phyloP scores from a whole-genome alignment of 2,888 invertebrate species.

The Cyclophora albipunctata region DNA sequence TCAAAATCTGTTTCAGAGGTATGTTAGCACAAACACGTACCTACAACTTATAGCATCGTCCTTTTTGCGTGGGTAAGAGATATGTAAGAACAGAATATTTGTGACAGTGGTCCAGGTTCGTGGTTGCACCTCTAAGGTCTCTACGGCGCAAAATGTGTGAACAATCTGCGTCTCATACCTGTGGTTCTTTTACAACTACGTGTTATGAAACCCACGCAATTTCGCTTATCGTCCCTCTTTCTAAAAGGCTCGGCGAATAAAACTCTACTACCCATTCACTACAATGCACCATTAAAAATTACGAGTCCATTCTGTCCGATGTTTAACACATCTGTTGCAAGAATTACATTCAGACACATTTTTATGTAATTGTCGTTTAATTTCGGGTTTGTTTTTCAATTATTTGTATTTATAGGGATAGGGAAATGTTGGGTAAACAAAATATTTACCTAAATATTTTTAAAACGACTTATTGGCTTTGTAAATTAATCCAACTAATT shows the following conservation, averaged over 20 bases:
- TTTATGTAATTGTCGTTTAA: neutral
- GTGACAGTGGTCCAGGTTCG: too few relatives aligned
- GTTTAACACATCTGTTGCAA: conserved; percentile 4
- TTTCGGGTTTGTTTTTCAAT: neutral
- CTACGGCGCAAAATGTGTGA: conserved; percentile 6
- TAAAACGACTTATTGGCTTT: too few relatives aligned
- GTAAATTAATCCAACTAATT: too few relatives aligned
- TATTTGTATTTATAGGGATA: too few relatives aligned
- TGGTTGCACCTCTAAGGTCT: too few relatives aligned
- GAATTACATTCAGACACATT: conserved; percentile 2
- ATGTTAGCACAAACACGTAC: too few relatives aligned
- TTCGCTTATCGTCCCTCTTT: conserved; percentile 33
- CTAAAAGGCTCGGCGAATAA: conserved; percentile 28
- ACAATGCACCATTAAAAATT: conserved; percentile 16
- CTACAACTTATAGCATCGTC: too few relatives aligned
- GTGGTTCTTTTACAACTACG: conserved; percentile 25
- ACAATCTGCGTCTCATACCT: conserved; percentile 26
- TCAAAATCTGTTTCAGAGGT: too few relatives aligned
- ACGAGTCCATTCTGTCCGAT: conserved; percentile 7
- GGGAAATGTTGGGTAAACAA: too few relatives aligned
- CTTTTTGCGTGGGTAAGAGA: too few relatives aligned
- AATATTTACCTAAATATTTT: too few relatives aligned
- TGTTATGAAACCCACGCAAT: conserved; percentile 33
- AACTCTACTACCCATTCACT: conserved; percentile 14
- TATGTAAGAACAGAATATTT: too few relatives aligned